A percentile compares a stretch with the other conserved stretches of the same genome.
phyloP scores from a whole-genome alignment of 2,113 vertebrate species.

The Mungos mungo region DNA sequence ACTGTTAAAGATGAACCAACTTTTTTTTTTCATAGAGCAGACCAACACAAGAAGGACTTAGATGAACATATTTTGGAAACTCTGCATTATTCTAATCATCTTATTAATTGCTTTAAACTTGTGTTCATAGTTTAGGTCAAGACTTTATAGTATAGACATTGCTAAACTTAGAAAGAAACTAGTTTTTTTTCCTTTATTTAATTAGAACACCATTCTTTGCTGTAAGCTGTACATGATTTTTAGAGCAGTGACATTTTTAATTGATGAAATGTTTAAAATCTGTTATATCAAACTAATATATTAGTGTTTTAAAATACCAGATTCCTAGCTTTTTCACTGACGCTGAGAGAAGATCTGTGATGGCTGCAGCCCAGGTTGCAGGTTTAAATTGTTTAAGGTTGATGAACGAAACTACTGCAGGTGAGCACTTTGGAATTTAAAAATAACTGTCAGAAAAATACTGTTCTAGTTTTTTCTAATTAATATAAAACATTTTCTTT shows the following conservation, averaged over 20 bases:
- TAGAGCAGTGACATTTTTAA: background rate
- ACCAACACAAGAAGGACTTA: background rate
- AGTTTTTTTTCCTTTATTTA: background rate
- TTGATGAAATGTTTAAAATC: conserved; percentile 29
- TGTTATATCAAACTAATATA: background rate
- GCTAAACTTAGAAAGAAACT: background rate
- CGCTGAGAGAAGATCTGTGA: conserved; percentile 93
- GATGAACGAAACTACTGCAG: conserved; percentile 97
- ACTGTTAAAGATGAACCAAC: background rate
- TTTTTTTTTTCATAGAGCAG: conserved; percentile 34
- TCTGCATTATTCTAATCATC: background rate
- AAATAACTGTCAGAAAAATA: conserved; percentile 15
- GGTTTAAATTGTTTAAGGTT: conserved; percentile 96
- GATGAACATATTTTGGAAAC: background rate
- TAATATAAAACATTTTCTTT: background rate
- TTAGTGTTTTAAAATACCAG: conserved; percentile 79
- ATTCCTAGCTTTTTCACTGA: conserved; percentile 97
- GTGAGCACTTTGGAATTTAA: conserved; percentile 78
- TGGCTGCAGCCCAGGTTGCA: conserved; percentile 94
- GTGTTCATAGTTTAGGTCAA: background rate
- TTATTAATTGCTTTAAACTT: conserved; percentile 3
- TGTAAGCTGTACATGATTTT: background rate
- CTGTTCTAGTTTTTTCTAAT: background rate
- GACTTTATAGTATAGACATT: background rate
- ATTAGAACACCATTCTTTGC: background rate